These are phyloP conservation scores for Panzeria rudis DNA, from an alignment of 2,888 invertebrate species.

Conservation along the genomic window DNA sequence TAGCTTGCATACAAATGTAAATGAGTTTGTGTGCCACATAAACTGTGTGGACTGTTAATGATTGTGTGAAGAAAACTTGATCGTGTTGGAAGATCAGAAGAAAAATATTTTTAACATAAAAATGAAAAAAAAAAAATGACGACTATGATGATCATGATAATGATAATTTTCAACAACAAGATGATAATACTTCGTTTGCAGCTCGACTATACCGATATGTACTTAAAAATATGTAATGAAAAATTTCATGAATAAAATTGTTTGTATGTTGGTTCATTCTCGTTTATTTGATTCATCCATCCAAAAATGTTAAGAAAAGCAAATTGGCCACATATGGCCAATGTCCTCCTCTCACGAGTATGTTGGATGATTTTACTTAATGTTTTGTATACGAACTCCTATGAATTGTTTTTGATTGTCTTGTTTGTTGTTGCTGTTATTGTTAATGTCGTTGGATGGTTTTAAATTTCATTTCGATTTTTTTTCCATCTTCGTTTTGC, in stretches of 20 bases:
- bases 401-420: slow-evolving; percentile 75
- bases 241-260: slow-evolving; percentile 70
- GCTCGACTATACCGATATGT: background rate
- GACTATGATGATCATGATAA: slow-evolving; percentile 52
- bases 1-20: background rate
- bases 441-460: slow-evolving; percentile 65
- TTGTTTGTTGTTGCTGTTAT: slow-evolving; percentile 73
- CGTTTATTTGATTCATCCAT: slow-evolving; percentile 76
- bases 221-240: background rate
- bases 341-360: slow-evolving; percentile 61
- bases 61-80: slow-evolving; percentile 72
- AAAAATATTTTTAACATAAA: slow-evolving; percentile 54
- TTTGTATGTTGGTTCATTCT: slow-evolving; percentile 75
- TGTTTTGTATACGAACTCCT: slow-evolving; percentile 42
- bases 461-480: slow-evolving; percentile 60
- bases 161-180: slow-evolving; percentile 56
- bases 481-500: slow-evolving; percentile 4
- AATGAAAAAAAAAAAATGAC: slow-evolving; percentile 62
- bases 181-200: slow-evolving; percentile 50
- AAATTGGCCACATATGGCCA: slow-evolving; percentile 72
- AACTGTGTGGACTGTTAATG: slow-evolving; percentile 64
- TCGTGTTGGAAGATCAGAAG: slow-evolving; percentile 66
- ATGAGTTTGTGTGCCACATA: background rate
- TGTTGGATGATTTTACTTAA: slow-evolving; percentile 27
- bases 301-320: slow-evolving; percentile 73